Evolutionary conservation across 92 coral and sea anemone species (phyloP).

Genomic region (Plumapathes pennacea): DNA sequence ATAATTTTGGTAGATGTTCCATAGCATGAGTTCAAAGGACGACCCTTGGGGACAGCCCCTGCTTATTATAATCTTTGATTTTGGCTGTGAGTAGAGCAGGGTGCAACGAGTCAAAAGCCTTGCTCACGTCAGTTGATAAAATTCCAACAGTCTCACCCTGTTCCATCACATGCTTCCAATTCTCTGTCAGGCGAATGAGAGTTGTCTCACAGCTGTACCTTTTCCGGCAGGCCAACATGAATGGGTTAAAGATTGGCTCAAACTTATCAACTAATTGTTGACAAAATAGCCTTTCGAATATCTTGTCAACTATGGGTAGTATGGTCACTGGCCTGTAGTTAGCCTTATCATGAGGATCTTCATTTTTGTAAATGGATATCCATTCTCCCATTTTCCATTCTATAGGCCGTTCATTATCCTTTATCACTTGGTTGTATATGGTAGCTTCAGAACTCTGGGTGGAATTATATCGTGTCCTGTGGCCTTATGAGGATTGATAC

Average conservation of each 20-base stretch:
- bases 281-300: constrained; percentile 24
- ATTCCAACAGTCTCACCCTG: constrained; percentile 20
- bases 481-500: constrained; percentile 4
- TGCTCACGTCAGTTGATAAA: constrained; percentile 41
- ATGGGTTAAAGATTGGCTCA: constrained; percentile 24
- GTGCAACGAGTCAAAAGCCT: constrained; percentile 64
- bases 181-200: constrained; percentile 38
- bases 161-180: constrained; percentile 40
- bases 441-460: constrained; percentile 29
- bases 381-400: constrained; percentile 46
- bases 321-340: constrained; percentile 49
- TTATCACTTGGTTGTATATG: constrained; percentile 20
- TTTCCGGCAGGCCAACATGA: constrained; percentile 40
- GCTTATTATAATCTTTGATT: constrained; percentile 39
- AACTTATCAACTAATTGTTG: constrained; percentile 8
- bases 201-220: constrained; percentile 49
- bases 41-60: constrained; percentile 67
- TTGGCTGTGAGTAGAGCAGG: constrained; percentile 47
- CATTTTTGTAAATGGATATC: constrained; percentile 38
- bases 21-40: constrained; percentile 46
- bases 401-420: constrained; percentile 13
- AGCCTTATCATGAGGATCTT: constrained; percentile 14
- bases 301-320: constrained; percentile 19
- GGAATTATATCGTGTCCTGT: constrained; percentile 26
- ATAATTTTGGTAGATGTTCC: constrained; percentile 63